Evolutionary conservation across 2,888 invertebrate species (phyloP).

Genomic region (Cephus runcator): DNA sequence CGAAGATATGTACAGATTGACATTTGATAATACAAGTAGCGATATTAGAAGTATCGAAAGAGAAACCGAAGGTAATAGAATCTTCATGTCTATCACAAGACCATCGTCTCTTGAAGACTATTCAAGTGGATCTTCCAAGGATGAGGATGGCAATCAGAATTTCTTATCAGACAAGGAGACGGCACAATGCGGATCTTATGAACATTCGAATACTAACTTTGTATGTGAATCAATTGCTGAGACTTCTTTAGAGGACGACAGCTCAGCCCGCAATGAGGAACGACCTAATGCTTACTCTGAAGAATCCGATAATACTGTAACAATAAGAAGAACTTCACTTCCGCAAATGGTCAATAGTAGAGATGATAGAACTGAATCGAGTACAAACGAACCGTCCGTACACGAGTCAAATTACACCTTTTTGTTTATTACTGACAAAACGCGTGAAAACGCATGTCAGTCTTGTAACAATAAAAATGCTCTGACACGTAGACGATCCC

Average conservation of each 20-base stretch:
- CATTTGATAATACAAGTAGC: constrained; percentile 21
- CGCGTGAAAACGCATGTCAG: constrained; percentile 32
- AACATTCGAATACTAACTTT: neutral
- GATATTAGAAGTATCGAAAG: constrained; percentile 42
- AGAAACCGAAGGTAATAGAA: constrained; percentile 2
- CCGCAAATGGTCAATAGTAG: neutral
- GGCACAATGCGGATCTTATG: constrained; percentile 11
- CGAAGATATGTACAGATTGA: constrained; percentile 36
- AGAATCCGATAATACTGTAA: neutral
- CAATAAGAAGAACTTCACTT: neutral
- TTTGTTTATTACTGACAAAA: constrained; percentile 33
- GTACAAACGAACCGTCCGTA: constrained; percentile 6
- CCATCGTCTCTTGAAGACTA: neutral
- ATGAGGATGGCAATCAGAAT: constrained; percentile 21
- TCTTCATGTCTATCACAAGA: neutral
- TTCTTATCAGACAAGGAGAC: constrained; percentile 4
- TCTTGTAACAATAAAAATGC: constrained; percentile 35
- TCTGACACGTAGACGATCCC: constrained; percentile 46
- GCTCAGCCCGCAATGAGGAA: neutral
- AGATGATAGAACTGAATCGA: constrained; percentile 10
- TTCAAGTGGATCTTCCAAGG: neutral
- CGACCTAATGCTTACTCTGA: neutral
- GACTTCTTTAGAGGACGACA: neutral
- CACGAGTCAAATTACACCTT: constrained; percentile 26
- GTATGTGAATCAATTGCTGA: neutral